These are phyloP conservation scores for Pipra filicauda DNA, from an alignment of 2,113 vertebrate genomes.

Conservation along the genomic window DNA sequence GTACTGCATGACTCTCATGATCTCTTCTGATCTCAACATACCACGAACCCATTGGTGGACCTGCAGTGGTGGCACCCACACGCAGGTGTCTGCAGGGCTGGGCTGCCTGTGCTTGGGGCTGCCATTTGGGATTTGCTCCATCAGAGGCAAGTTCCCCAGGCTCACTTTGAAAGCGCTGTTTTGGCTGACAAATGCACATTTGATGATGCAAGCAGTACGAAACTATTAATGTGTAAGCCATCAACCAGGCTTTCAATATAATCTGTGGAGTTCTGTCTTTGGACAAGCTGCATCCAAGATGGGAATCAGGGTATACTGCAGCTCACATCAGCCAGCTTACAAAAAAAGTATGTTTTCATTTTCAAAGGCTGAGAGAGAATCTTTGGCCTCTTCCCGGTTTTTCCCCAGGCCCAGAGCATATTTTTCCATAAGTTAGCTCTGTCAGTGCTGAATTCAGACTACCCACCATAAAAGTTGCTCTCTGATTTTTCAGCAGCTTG, in stretches of 20 bases:
- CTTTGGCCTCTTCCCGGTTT: background rate
- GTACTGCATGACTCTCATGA: fast-evolving
- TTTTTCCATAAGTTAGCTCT: background rate
- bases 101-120: background rate
- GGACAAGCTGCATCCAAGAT: background rate
- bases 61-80: background rate
- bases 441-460: background rate
- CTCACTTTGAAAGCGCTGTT: background rate
- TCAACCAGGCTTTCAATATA: background rate
- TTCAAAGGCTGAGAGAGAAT: background rate
- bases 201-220: background rate
- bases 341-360: background rate
- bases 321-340: background rate
- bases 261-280: background rate
- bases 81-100: background rate
- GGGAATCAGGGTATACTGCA: fast-evolving
- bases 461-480: background rate
- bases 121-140: background rate
- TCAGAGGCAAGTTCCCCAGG: background rate
- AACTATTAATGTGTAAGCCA: background rate
- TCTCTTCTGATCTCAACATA: background rate
- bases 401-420: background rate
- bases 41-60: background rate
- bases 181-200: background rate
- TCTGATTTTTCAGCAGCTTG: background rate